A percentile compares a stretch with the other conserved stretches of the same genome.
Conservation (phyloP, 2,888 invertebrate genomes). For the Chrysotoxum bicinctum region DNA sequence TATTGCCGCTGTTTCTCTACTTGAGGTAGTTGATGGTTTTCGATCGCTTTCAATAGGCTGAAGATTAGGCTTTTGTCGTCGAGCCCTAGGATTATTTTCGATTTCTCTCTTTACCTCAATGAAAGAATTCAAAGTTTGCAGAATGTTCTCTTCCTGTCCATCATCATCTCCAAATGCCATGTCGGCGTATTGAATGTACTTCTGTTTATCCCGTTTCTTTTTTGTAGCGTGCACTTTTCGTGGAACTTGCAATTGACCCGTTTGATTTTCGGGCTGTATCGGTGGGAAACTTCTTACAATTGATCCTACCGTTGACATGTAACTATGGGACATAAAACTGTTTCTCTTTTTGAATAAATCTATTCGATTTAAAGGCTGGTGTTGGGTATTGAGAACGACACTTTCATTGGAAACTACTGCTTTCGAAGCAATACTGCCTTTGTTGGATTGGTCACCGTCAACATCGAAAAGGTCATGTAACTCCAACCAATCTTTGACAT, state of each 20-base stretch:
- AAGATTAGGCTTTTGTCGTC: constrained; percentile 10
- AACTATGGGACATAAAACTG: constrained; percentile 78
- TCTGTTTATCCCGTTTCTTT: constrained; percentile 73
- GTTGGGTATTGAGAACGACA: constrained; percentile 23
- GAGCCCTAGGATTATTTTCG: constrained; percentile 73
- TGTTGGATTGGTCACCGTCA: constrained; percentile 38
- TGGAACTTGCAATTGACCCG: constrained; percentile 17
- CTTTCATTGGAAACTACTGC: constrained; percentile 44
- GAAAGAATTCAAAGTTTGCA: constrained; percentile 79
- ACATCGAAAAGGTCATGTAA: constrained; percentile 78
- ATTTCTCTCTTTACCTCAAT: constrained; percentile 80
- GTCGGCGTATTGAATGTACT: constrained; percentile 79
- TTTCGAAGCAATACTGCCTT: constrained; percentile 13
- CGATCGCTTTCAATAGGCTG: constrained; percentile 8
- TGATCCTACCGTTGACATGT: constrained; percentile 79
- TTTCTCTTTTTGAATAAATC: constrained; percentile 77
- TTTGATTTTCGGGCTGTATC: constrained; percentile 71
- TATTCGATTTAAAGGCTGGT: constrained; percentile 24
- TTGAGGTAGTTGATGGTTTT: neutral
- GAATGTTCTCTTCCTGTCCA: constrained; percentile 78
- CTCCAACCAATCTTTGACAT: constrained; percentile 81
- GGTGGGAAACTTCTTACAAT: constrained; percentile 79
- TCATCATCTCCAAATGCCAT: constrained; percentile 78
- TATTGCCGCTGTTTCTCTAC: neutral
- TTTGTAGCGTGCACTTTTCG: constrained; percentile 53